Percentiles rank a stretch among this genome's conserved stretches.
phyloP scores from a whole-genome alignment of 1,140 invertebrate genomes.

The Drosophila bocqueti region DNA sequence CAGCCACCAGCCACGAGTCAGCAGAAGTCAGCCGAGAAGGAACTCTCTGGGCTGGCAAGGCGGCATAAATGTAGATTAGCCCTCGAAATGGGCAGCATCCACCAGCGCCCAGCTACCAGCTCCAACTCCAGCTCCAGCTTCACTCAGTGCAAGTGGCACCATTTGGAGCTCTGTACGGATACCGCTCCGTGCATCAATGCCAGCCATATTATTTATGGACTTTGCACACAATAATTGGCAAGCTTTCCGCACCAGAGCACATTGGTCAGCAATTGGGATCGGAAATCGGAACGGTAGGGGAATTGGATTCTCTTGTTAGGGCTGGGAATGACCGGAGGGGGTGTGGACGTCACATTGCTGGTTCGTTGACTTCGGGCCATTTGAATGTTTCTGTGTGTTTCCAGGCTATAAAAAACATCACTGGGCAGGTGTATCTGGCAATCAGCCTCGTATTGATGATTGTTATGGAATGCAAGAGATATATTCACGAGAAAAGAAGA shows the following conservation, averaged over 20 bases:
- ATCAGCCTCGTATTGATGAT: slow-evolving; percentile 31
- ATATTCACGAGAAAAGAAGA: not conserved
- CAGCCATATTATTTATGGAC: slow-evolving; percentile 64
- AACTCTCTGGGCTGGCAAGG: slow-evolving; percentile 8
- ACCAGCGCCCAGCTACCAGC: not conserved
- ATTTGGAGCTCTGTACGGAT: slow-evolving; percentile 12
- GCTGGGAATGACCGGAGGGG: not conserved
- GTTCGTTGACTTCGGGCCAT: slow-evolving; percentile 51
- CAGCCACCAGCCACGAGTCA: slow-evolving; percentile 24
- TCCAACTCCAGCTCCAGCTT: not conserved
- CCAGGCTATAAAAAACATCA: slow-evolving; percentile 27
- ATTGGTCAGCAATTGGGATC: slow-evolving; percentile 34
- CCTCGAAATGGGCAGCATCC: not conserved
- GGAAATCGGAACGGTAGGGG: slow-evolving; percentile 26
- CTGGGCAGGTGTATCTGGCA: slow-evolving; percentile 38
- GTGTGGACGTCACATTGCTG: slow-evolving; percentile 2
- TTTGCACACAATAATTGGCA: slow-evolving; percentile 75
- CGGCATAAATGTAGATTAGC: slow-evolving; percentile 43
- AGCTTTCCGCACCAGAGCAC: slow-evolving; percentile 52
- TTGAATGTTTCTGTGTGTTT: slow-evolving; percentile 25
- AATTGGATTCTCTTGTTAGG: not conserved
- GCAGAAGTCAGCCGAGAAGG: slow-evolving; percentile 6
- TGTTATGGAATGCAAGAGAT: slow-evolving; percentile 11
- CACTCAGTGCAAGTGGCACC: slow-evolving; percentile 39
- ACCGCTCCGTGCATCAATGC: slow-evolving; percentile 34